Conservation (phyloP, 2,888 invertebrate species). For the Drosophila neonasuta region DNA sequence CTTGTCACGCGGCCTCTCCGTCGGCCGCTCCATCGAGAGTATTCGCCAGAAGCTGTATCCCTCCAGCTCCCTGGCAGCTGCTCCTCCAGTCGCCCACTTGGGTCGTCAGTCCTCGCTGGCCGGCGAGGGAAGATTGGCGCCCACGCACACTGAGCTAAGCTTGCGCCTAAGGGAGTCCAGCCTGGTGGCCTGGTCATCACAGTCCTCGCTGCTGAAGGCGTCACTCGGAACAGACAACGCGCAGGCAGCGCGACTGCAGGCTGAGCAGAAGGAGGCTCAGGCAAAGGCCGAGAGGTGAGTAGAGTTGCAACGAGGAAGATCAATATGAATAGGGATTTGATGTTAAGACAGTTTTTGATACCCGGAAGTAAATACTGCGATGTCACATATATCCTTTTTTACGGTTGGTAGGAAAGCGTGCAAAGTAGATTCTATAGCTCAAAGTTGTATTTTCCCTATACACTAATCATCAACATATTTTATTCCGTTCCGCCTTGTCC, state of each 20-base stretch:
- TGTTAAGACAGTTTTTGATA: neutral
- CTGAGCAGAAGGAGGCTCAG: constrained; percentile 30
- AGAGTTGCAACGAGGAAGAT: neutral
- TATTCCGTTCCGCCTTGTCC: too few relatives aligned
- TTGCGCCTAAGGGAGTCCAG: constrained; percentile 40
- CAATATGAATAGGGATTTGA: neutral
- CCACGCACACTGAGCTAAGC: constrained; percentile 29
- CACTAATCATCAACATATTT: too few relatives aligned
- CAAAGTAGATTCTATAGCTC: too few relatives aligned
- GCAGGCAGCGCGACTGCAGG: constrained; percentile 11
- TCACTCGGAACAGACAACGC: constrained; percentile 38
- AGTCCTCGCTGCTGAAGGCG: constrained; percentile 65
- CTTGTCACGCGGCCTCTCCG: constrained; percentile 73
- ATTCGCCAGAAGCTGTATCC: constrained; percentile 68
- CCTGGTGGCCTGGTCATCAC: constrained; percentile 71
- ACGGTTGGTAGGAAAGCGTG: too few relatives aligned
- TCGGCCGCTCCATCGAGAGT: constrained; percentile 75
- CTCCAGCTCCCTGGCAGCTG: neutral
- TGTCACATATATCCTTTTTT: too few relatives aligned
- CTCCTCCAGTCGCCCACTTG: constrained; percentile 20
- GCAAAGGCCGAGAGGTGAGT: constrained; percentile 48
- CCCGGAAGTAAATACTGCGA: too few relatives aligned
- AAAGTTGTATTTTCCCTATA: too few relatives aligned
- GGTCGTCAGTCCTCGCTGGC: constrained; percentile 50
- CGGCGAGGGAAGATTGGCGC: constrained; percentile 38